Conservation (phyloP, 2,797 vertebrate species). For the Spinus olivaceus region DNA sequence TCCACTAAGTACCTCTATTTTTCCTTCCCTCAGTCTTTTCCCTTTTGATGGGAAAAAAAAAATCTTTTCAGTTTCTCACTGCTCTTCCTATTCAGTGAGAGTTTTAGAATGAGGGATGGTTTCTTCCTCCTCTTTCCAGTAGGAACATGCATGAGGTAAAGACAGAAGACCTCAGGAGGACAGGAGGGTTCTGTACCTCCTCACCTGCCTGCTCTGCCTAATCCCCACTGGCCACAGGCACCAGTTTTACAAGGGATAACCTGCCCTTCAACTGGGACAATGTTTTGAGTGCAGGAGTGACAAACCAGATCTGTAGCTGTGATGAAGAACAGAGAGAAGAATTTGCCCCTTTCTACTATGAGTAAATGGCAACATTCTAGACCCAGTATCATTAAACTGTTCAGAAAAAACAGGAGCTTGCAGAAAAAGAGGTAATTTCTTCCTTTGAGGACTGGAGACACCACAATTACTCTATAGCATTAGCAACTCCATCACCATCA, state of each 20-base stretch:
- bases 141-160: fast-evolving
- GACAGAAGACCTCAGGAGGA: neutral
- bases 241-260: neutral
- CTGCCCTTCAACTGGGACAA: neutral
- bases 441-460: neutral
- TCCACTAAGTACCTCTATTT: neutral
- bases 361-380: neutral
- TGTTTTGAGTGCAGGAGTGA: neutral
- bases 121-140: neutral
- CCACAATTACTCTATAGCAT: neutral
- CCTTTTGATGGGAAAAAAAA: neutral
- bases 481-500: neutral
- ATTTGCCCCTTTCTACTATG: neutral
- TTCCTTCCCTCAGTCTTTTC: neutral
- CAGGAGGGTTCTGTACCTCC: neutral
- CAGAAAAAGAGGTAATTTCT: neutral
- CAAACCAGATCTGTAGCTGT: neutral
- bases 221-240: neutral
- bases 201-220: neutral
- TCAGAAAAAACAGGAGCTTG: neutral
- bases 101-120: neutral
- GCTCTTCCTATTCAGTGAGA: neutral
- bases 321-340: neutral
- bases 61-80: neutral
- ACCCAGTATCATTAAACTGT: neutral